These are phyloP conservation scores for Himalopsyche japonica DNA, from an alignment of 2,888 invertebrate genomes.

Conservation along the genomic window DNA sequence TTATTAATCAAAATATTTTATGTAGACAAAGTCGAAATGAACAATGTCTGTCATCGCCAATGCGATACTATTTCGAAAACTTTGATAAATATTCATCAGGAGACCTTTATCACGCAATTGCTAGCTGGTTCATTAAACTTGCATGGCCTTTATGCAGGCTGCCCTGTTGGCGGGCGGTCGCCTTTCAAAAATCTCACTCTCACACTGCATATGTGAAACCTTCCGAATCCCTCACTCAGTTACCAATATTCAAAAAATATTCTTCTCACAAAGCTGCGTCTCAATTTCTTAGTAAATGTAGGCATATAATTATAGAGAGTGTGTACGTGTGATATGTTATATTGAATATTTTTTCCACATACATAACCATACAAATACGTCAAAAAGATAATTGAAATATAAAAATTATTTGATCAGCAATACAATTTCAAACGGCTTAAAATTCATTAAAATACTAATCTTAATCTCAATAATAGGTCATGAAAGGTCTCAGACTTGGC, in stretches of 20 bases:
- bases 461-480: too few species aligned
- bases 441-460: too few species aligned
- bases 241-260: not conserved
- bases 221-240: not conserved
- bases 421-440: too few species aligned
- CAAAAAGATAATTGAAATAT: too few species aligned
- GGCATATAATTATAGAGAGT: too few species aligned
- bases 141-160: slow-evolving; percentile 20
- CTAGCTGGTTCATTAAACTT: slow-evolving; percentile 22
- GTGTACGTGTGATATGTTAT: too few species aligned
- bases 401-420: too few species aligned
- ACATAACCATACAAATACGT: too few species aligned
- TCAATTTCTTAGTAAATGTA: too few species aligned
- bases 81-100: slow-evolving; percentile 28
- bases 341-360: too few species aligned
- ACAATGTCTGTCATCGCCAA: not conserved
- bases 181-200: slow-evolving; percentile 8
- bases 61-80: not conserved
- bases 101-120: slow-evolving; percentile 24
- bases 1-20: not conserved
- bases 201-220: not conserved
- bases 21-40: not conserved
- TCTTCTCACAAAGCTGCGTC: not conserved
- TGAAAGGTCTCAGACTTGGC: too few species aligned
- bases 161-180: not conserved